These are phyloP conservation scores for Chionis minor DNA, from an alignment of 2,113 vertebrate species.

Conservation along the genomic window DNA sequence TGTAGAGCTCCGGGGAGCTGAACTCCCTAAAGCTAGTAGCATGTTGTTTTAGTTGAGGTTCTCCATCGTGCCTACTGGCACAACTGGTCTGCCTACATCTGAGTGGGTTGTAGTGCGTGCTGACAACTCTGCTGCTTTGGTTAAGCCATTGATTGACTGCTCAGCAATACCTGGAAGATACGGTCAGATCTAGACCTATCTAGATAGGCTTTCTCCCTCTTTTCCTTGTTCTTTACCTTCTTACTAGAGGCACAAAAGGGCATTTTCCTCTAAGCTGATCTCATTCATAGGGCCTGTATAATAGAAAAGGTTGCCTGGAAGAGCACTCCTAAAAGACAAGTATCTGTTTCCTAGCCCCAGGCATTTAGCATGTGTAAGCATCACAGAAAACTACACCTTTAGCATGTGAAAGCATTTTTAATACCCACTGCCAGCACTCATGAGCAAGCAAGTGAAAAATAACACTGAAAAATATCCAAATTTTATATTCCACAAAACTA, in stretches of 20 bases:
- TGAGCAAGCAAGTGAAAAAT: not conserved
- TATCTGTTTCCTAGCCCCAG: not conserved
- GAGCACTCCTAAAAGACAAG: not conserved
- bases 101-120: rapidly evolving
- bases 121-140: not conserved
- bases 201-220: not conserved
- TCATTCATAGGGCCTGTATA: not conserved
- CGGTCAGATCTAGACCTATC: not conserved
- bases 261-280: not conserved
- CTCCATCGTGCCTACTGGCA: not conserved
- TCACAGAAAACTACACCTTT: not conserved
- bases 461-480: not conserved
- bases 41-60: not conserved
- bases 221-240: not conserved
- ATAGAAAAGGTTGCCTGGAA: not conserved
- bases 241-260: not conserved
- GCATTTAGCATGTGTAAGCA: not conserved
- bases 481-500: not conserved
- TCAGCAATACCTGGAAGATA: not conserved
- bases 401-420: not conserved
- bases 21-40: not conserved
- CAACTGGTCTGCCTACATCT: not conserved
- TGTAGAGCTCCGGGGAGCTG: not conserved
- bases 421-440: not conserved
- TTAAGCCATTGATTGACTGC: not conserved